These are phyloP conservation scores for Sebastes steindachneri DNA, from an alignment of 2,797 vertebrate genomes.

Conservation along the genomic window DNA sequence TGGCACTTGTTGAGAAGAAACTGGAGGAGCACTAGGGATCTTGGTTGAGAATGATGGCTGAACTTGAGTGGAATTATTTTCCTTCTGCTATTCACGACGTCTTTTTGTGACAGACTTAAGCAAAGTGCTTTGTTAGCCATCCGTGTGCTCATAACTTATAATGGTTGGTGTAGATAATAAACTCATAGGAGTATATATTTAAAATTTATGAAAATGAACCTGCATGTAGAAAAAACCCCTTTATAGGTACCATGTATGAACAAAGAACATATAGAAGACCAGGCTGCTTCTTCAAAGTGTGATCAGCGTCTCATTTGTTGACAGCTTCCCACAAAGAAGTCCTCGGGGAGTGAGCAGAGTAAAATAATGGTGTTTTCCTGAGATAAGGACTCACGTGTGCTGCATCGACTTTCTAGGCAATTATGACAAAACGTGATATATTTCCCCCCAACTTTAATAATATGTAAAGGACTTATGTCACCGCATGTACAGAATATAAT, in stretches of 20 bases:
- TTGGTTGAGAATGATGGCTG: too few species aligned
- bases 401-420: conserved; percentile 31
- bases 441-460: conserved; percentile 25
- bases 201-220: neutral
- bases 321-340: conserved; percentile 4
- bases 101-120: too few species aligned
- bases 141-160: too few species aligned
- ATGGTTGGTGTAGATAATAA: too few species aligned
- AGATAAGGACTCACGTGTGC: conserved; percentile 9
- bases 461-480: conserved; percentile 42
- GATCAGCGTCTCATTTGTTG: conserved; percentile 40
- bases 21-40: too few species aligned
- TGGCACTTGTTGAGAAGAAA: too few species aligned
- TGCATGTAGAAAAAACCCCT: neutral
- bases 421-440: conserved; percentile 54
- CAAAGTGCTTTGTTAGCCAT: too few species aligned
- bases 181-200: too few species aligned
- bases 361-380: conserved; percentile 51
- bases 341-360: conserved; percentile 24
- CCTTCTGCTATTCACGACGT: too few species aligned
- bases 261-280: neutral
- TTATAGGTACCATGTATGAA: neutral
- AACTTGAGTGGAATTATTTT: too few species aligned
- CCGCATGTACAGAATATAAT: conserved; percentile 42
- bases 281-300: neutral